Conservation (phyloP, 2,888 invertebrate species). For the Agrochola lota region DNA sequence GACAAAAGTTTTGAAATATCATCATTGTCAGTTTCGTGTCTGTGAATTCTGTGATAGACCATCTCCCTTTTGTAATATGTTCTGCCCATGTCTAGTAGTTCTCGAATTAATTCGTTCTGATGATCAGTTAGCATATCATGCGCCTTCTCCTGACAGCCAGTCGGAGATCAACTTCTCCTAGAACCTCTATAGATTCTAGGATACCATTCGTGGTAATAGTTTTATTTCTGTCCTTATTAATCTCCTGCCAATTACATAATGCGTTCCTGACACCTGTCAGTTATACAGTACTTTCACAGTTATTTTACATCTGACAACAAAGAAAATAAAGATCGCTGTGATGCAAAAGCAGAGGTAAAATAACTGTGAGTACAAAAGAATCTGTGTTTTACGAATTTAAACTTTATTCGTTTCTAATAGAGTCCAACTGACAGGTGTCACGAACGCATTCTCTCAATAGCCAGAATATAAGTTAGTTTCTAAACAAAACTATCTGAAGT, state of each 20-base stretch:
- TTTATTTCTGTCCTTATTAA: not conserved
- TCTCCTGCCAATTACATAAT: not conserved
- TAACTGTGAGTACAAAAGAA: not conserved
- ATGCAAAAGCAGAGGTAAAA: not conserved
- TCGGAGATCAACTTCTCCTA: no score
- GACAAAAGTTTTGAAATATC: constrained; percentile 6
- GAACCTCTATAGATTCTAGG: no score
- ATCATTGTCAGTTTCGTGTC: not conserved
- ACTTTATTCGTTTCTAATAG: not conserved
- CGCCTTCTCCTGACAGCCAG: not conserved
- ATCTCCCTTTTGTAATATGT: not conserved
- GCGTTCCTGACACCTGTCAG: not conserved
- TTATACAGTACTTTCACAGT: not conserved
- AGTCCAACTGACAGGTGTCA: not conserved
- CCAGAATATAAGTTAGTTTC: not conserved
- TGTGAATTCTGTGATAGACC: not conserved
- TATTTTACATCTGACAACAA: not conserved
- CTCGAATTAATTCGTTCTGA: not conserved
- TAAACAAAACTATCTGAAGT: not conserved
- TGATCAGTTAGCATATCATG: no score
- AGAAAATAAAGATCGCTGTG: not conserved
- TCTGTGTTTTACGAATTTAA: not conserved
- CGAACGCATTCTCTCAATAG: not conserved
- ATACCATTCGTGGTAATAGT: not conserved
- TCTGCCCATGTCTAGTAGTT: not conserved